Evolutionary conservation across 2,113 vertebrate genomes (phyloP), one percentile per base, ranked within the genome.

Genomic region (Stigmatopora argus): DNA sequence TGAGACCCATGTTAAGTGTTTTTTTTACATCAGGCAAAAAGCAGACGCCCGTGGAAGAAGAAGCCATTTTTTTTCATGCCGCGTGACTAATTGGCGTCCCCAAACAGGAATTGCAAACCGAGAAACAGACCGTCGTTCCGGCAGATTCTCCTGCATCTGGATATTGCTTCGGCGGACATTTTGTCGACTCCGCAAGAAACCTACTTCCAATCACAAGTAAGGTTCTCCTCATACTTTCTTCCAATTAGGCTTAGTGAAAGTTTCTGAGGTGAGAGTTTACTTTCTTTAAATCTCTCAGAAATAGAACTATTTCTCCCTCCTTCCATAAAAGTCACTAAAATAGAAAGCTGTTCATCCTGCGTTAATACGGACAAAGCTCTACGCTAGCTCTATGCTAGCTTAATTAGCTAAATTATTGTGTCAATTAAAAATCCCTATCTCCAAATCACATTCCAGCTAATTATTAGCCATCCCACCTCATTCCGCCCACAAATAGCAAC

Each of bases 111-210:
- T 83, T 95, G 94, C 89, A 98, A 98, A 38, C 94, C 96, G 57
- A 90, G 96, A 84, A 98, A 96, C 78, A 90, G 96, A 4, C 96
- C 96, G 0, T 98, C 96, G 21, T 98, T 98, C 87, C 89, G 96
- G 57, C 96, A 98, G 90, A 98, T 97, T 83, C 91, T 98, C 62
- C 87, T 97, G 41, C 96, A 98, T 76, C 87, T 98, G 69, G 96
- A 98, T 85, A 98, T 98, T 3, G 96, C 96, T 62, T 97, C 96
- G 0, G 96, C 96, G 0, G 96, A 98, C 7, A 94, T 98, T 45
- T 90, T 98, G 8, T 98, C 94, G 38, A 98, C 96, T 6, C 92
- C 96, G 0, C 96, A 98, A 79, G 96, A 98, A 82, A 97, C 95
- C 0, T 98, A 98, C 85, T 98, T 98, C 84, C 94, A 96, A 78